These are phyloP conservation scores for Caerostris darwini DNA, from an alignment of 1,140 invertebrate species.

Conservation along the genomic window DNA sequence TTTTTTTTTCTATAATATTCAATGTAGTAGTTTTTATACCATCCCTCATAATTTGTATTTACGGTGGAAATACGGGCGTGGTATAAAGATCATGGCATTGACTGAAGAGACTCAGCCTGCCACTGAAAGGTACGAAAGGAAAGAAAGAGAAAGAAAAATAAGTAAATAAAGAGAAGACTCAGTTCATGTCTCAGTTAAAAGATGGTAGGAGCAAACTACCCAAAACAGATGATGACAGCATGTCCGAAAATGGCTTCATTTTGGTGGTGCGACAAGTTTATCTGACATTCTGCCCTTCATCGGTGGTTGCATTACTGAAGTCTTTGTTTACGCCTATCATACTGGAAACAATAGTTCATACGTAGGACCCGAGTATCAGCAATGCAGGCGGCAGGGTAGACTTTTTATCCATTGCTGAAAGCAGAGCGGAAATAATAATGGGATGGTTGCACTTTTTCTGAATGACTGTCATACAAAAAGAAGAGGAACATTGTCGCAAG, in stretches of 20 bases:
- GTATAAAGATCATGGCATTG: slow-evolving; percentile 64
- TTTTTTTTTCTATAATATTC: background rate
- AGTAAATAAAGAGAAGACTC: background rate
- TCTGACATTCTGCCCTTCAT: slow-evolving; percentile 66
- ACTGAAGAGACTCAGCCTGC: slow-evolving; percentile 61
- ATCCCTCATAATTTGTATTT: slow-evolving; percentile 72
- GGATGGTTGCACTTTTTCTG: background rate
- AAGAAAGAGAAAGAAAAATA: background rate
- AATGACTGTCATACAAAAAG: background rate
- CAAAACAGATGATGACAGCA: slow-evolving; percentile 65
- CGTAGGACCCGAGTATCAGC: background rate
- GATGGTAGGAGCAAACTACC: slow-evolving; percentile 55
- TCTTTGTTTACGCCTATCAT: slow-evolving; percentile 35
- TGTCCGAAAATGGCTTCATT: slow-evolving; percentile 75
- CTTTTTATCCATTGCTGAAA: background rate
- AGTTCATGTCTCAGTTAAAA: slow-evolving; percentile 71
- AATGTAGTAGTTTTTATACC: slow-evolving; percentile 58
- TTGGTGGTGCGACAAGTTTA: slow-evolving; percentile 70
- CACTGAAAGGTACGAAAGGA: slow-evolving; percentile 66
- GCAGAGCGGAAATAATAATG: background rate
- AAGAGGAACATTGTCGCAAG: background rate
- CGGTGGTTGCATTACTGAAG: slow-evolving; percentile 22
- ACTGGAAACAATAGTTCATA: background rate
- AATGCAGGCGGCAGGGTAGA: background rate
- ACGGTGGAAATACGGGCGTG: slow-evolving; percentile 61